Percentiles rank a stretch among this genome's conserved stretches.
phyloP scores from a whole-genome alignment of 2,888 invertebrate genomes.

The Limnephilus rhombicus region DNA sequence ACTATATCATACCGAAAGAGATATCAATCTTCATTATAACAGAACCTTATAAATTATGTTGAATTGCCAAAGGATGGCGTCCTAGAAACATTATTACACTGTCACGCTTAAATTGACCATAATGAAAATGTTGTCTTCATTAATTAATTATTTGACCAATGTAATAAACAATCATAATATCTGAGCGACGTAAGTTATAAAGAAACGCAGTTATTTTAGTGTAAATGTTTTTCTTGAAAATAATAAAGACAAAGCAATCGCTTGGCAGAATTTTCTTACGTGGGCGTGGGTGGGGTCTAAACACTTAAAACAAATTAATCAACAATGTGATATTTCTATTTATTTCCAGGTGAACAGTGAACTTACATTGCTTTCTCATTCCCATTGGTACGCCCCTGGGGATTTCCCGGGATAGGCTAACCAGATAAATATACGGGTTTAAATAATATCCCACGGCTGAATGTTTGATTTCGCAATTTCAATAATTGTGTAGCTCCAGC shows the following conservation, averaged over 20 bases:
- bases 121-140: not conserved
- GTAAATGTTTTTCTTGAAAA: not conserved
- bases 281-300: not conserved
- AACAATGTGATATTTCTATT: not conserved
- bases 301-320: not conserved
- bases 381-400: not conserved
- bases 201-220: not conserved
- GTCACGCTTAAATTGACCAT: not conserved
- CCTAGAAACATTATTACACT: not conserved
- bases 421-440: constrained; percentile 19
- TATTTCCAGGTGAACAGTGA: not conserved
- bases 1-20: not conserved
- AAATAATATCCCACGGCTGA: constrained; percentile 27
- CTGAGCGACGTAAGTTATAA: not conserved
- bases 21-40: not conserved
- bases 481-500: constrained; percentile 12
- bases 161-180: not conserved
- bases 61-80: not conserved
- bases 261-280: not conserved
- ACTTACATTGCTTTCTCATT: not conserved
- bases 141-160: constrained; percentile 6
- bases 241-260: not conserved
- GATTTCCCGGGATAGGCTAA: constrained; percentile 35
- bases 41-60: not conserved
- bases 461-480: constrained; percentile 14